Base-by-base conservation (phyloP, 2,888 invertebrate genomes). In the Chaitophorus viminalis region DNA sequence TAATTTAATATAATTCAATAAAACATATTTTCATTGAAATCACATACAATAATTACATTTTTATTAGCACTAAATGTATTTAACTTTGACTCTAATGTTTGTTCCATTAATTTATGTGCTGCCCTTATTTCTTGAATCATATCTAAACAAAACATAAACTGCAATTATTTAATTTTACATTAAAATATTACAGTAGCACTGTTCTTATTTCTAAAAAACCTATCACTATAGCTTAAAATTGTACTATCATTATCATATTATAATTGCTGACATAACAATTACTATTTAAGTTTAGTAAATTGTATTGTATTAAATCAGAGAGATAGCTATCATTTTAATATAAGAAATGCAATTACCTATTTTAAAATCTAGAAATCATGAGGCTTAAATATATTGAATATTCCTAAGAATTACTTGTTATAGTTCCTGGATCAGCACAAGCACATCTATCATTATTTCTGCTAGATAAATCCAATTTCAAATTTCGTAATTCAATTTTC, bases 381-480 rank as follows among this genome's bases (percentile, higher is more conserved):
- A 54, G 21, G 46, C 21, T 76, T 29, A 29, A n/a, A n/a, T 68
- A 33, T 70, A 82, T 14, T 82, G 18, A 72, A 33, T 72, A 72
- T 11, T 82, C 31, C 1, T 33, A 6, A 52, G 36, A 86, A 70
- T 79, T 79, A 87, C 86, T 81, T 79, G 79, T 87, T 70, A 87
- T 74, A 25, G 86, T 60, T 74, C 86, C 86, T 3, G 86, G 78
- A 46, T 87, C 86, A 8, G 78, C 72, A 87, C 86, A 87, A 72
- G 29, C 31, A 79, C 86, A 87, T 31, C 3, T 60, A 3, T 87
- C 79, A 60, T 78, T 87, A 60, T 72, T 87, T 74, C 72, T 79
- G 39, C 79, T 87, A 29, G 82, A 68, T 33, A 89, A 31, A 74
- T 89, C 88, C 18, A 88, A 89, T 88, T 86, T 89, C 18, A 89